These are phyloP conservation scores for Oreochromis niloticus DNA, from an alignment of 2,113 vertebrate genomes.

Conservation along the genomic window DNA sequence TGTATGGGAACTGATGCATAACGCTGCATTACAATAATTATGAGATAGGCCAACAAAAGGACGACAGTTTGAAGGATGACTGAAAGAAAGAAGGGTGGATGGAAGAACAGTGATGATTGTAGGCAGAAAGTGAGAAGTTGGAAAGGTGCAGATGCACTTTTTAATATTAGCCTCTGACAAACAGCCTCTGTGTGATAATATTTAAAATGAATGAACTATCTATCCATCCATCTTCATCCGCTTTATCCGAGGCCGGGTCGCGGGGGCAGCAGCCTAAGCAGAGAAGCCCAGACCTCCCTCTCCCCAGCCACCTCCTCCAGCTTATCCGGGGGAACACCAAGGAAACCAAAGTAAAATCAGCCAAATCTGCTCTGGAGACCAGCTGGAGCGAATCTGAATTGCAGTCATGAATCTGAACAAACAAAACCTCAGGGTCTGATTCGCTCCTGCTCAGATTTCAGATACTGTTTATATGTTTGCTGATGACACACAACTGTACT, in stretches of 20 bases:
- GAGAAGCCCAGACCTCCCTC: too few species aligned
- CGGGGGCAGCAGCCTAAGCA: too few species aligned
- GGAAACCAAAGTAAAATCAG: neutral
- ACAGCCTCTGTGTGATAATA: neutral
- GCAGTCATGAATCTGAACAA: neutral
- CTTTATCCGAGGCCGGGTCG: too few species aligned
- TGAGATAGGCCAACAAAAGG: neutral
- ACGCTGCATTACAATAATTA: neutral
- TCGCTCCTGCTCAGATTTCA: neutral
- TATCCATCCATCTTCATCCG: too few species aligned
- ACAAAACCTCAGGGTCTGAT: neutral
- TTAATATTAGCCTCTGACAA: neutral
- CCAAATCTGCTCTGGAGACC: neutral
- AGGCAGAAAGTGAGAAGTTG: neutral
- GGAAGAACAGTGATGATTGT: rapidly evolving
- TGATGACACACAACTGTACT: neutral
- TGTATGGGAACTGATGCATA: neutral
- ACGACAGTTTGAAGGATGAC: neutral
- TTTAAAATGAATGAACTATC: neutral
- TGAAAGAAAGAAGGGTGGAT: neutral
- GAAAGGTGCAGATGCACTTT: neutral
- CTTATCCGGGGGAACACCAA: too few species aligned
- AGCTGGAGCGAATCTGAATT: neutral
- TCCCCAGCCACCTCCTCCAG: too few species aligned
- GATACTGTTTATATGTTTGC: neutral